Base-by-base conservation (phyloP, 2,113 vertebrate species). In the Scomber scombrus region DNA sequence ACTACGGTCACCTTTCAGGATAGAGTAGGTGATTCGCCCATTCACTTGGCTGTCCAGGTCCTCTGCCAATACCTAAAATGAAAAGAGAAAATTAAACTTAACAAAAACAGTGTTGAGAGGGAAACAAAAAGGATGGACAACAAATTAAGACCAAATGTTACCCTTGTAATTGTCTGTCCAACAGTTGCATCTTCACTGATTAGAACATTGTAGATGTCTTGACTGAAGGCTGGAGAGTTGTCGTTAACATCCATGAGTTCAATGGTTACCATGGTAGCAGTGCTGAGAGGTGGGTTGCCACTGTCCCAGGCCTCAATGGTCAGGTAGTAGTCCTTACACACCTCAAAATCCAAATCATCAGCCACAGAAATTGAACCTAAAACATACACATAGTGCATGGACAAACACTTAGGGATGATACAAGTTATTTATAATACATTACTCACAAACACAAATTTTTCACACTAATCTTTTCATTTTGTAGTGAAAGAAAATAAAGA, bases 161-260 rank as follows among this genome's bases (percentile, higher is more conserved):
- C 98, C 97, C 84, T 94, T 29, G 96, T 93, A 55, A 99, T 94
- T 0, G 97, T 96, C 71, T 97, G 96, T 0, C 97, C 98, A 0
- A 98, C 31, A 0, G 94, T 81, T 0, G 97, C 95, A 0, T 99
- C 98, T 91, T 99, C 98, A 1, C 97, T 97, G 91, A 99, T 94
- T 72, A 99, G 95, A 0, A 97, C 94, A 0, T 97, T 99, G 93
- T 99, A 99, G 78, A 97, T 93, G 0, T 94, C 91, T 75, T 97
- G 96, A 85, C 94, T 97, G 90, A 99, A 99, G 11, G 81, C 84
- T 0, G 98, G 98, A 7, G 97, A 94, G 0, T 99, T 99, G 94
- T 99, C 98, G 14, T 99, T 99, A 70, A 99, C 96, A 18, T 99
- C 98, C 1, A 97, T 96, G 70, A 99, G 94, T 0, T 97, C 96